Evolutionary conservation across 2,797 vertebrate species (phyloP).

Genomic region (Lithobates sylvaticus): DNA sequence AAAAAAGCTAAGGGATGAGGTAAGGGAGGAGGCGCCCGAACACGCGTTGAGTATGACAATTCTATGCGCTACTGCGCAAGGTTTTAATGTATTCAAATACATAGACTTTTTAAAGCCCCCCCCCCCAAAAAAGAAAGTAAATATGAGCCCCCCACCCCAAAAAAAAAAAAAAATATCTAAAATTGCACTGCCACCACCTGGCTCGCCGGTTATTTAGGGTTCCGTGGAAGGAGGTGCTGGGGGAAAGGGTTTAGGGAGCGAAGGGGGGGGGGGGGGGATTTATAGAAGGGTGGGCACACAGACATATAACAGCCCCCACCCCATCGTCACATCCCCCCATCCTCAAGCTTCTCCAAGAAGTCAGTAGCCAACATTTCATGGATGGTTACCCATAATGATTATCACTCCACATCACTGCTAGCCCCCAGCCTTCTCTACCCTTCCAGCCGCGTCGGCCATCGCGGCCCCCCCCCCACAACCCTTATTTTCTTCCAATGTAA

Average conservation of each 20-base stretch:
- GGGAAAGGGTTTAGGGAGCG: conserved; percentile 13
- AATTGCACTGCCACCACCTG: background rate
- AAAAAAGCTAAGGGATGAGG: conserved; percentile 48
- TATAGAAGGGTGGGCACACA: background rate
- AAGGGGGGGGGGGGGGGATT: too few species aligned
- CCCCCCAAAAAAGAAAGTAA: background rate
- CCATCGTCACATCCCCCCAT: conserved; percentile 5
- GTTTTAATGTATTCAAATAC: conserved; percentile 49
- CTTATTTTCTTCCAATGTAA: background rate
- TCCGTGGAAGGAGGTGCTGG: background rate
- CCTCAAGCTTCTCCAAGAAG: conserved; percentile 3
- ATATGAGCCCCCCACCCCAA: too few species aligned
- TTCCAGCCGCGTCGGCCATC: conserved; percentile 3
- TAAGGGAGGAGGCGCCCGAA: conserved; percentile 47
- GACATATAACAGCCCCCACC: rapidly evolving
- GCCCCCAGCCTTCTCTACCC: conserved; percentile 29
- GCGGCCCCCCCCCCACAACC: conserved; percentile 1
- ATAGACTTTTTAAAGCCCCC: background rate
- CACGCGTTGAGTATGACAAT: conserved; percentile 54
- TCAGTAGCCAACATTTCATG: conserved; percentile 80
- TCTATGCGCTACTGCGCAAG: conserved; percentile 61
- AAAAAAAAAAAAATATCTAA: background rate
- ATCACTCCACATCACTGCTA: conserved; percentile 69
- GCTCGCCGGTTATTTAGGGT: conserved; percentile 19
- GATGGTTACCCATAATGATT: conserved; percentile 85